Evolutionary conservation across 2,113 vertebrate species (phyloP).

Genomic region (Eclectus roratus): DNA sequence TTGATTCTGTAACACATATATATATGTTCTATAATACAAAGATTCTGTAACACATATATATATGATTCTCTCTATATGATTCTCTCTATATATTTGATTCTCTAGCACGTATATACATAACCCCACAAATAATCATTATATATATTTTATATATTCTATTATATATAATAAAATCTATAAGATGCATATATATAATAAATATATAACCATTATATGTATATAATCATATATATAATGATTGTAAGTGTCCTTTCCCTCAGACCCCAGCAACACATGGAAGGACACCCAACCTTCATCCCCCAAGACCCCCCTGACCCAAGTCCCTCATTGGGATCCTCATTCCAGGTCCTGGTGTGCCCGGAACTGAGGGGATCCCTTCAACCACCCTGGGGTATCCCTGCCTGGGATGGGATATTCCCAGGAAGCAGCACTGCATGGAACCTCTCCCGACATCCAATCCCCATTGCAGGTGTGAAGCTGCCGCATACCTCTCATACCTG

Average conservation of each 20-base stretch:
- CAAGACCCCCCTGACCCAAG: accelerated
- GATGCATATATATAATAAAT: background rate
- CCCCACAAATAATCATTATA: background rate
- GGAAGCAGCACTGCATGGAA: background rate
- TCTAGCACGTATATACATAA: background rate
- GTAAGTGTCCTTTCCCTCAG: background rate
- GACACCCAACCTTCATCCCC: no score
- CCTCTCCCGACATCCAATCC: background rate
- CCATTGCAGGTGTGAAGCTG: background rate
- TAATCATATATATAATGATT: background rate
- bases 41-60: no score
- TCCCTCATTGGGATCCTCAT: background rate
- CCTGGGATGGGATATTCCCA: background rate
- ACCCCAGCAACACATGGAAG: accelerated
- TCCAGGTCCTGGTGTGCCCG: background rate
- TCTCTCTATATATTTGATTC: background rate
- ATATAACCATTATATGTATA: background rate
- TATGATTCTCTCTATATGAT: no score
- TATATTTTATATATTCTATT: background rate
- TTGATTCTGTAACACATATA: no score
- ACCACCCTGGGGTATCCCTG: accelerated
- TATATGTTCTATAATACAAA: no score
- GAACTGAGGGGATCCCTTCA: background rate
- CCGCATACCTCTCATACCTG: background rate
- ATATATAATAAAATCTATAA: background rate